Conservation (phyloP, 2,797 vertebrate species). For the Basileuterus tristriatus region DNA sequence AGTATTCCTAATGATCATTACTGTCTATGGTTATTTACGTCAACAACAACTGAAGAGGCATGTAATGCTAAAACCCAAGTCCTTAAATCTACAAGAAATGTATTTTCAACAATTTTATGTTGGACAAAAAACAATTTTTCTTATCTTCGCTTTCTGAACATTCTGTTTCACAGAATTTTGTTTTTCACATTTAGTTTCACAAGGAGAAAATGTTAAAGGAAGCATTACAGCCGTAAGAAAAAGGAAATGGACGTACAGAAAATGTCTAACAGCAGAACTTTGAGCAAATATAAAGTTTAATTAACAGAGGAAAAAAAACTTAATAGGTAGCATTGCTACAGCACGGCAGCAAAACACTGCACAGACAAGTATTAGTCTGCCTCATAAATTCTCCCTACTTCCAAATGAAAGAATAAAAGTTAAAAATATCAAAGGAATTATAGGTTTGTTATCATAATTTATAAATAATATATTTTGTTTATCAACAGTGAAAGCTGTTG, state of each 20-base stretch:
- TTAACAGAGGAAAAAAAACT: background rate
- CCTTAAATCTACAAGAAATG: background rate
- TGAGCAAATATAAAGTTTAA: background rate
- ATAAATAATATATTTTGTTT: background rate
- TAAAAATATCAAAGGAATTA: background rate
- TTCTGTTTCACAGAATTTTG: background rate
- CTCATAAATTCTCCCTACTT: background rate
- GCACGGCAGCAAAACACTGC: background rate
- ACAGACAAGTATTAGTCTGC: background rate
- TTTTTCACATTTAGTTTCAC: background rate
- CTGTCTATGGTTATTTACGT: background rate
- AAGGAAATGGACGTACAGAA: background rate
- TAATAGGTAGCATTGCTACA: background rate
- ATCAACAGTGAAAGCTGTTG: background rate
- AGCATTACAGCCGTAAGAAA: background rate
- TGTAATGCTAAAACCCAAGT: background rate
- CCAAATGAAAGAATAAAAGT: background rate
- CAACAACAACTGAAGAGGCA: background rate
- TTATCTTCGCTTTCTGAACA: background rate
- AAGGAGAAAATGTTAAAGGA: background rate
- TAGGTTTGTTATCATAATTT: background rate
- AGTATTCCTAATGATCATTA: background rate
- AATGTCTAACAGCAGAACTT: background rate
- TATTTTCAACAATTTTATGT: background rate
- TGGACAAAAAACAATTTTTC: background rate